Base-by-base conservation (phyloP, 2,888 invertebrate genomes). In the Pemphredon lugubris region DNA sequence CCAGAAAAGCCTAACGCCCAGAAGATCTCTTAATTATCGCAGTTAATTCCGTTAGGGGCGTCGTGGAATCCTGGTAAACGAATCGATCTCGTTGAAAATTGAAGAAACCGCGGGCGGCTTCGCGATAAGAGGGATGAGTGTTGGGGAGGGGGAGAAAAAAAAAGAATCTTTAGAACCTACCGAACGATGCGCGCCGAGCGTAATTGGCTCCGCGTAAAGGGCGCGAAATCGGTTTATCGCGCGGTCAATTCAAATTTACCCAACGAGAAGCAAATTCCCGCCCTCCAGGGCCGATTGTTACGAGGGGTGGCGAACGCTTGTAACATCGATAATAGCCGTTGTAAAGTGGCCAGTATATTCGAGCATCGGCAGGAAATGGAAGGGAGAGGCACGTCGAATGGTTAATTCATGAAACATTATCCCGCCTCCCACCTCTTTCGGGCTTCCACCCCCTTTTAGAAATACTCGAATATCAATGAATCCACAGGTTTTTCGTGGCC, bases 381-480 rank as follows among this genome's bases (percentile, higher is more conserved):
- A 51, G 54, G 54, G 55, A 42, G 30, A n/a, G 34, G 32, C 6
- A 23, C 47, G 45, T 58, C 59, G 58, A 79, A 84, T 84, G 79
- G 79, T 84, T 83, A 83, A 84, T 84, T 84, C 84, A 83, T 79
- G 78, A 81, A 79, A 77, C 71, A 60, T 66, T 63, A 77, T 75
- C 64, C 55, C 63, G 58, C 40, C n/a, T 60, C 64, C 39, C 47
- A 42, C 44, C 58, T 40, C 70, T n/a, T n/a, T 11, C 34, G 11
- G 34, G 6, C 20, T 37, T 20, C 58, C 9, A 14, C 23, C 39
- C 55, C 63, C 60, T 51, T 60, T 61, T 61, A 68, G 63, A 75
- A 73, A 66, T 48, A 59, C 44, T 63, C 58, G 64, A 70, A 78
- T 78, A 75, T 75, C 79, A 64, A 73, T 66, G 64, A 74, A 72